phyloP scores from a whole-genome alignment of 2,797 vertebrate genomes.

The Sebastes dallii region DNA sequence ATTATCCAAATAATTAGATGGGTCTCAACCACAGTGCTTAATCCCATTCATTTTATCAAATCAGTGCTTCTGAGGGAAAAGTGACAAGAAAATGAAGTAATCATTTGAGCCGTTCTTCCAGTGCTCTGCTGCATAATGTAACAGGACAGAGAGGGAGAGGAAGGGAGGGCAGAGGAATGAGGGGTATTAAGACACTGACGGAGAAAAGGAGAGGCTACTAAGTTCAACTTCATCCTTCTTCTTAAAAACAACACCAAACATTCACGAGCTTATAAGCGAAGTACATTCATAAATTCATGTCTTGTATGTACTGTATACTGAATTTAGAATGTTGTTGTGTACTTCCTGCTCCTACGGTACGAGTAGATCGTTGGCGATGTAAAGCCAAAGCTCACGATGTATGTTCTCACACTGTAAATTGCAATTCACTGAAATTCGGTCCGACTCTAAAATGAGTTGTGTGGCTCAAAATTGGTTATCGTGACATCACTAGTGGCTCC shows the following conservation, averaged over 20 bases:
- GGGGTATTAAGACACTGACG: conserved; percentile 27
- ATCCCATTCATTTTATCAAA: conserved; percentile 63
- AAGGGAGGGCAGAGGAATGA: not conserved
- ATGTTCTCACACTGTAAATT: too few species aligned
- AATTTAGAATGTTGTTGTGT: too few species aligned
- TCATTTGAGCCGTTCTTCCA: conserved; percentile 55
- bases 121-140: conserved; percentile 57
- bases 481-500: not conserved
- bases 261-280: not conserved
- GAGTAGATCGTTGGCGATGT: too few species aligned
- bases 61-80: conserved; percentile 63
- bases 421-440: too few species aligned
- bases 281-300: not conserved
- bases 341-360: too few species aligned
- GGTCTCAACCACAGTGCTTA: conserved; percentile 53
- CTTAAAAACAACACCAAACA: not conserved
- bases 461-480: too few species aligned
- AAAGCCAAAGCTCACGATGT: too few species aligned
- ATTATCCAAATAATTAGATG: conserved; percentile 70
- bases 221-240: not conserved
- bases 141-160: conserved; percentile 26
- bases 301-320: too few species aligned
- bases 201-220: not conserved
- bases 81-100: conserved; percentile 67
- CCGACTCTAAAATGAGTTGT: too few species aligned